A percentile compares a stretch with the other conserved stretches of the same genome.
phyloP scores from a whole-genome alignment of 1,140 invertebrate species.

The Bombus pyrosoma region DNA sequence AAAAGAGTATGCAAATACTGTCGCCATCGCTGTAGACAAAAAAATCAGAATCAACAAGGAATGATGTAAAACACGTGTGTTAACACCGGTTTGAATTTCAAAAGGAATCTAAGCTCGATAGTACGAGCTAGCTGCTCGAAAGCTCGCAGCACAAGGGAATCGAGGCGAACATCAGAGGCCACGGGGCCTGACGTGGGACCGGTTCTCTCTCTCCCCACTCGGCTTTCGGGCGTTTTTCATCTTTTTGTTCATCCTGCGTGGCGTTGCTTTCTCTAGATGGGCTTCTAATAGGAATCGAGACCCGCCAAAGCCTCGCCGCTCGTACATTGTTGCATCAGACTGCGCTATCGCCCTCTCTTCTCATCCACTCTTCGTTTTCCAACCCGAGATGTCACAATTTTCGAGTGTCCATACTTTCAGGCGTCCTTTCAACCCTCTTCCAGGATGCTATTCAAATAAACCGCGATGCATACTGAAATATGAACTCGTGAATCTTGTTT shows the following conservation, averaged over 20 bases:
- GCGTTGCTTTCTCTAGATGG: conserved; percentile 69
- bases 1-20: too few species aligned
- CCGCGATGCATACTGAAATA: not conserved
- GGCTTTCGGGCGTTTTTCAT: conserved; percentile 32
- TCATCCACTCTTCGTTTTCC: not conserved
- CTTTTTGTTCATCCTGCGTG: conserved; percentile 56
- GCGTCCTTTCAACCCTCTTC: not conserved
- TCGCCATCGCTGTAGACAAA: too few species aligned
- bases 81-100: conserved; percentile 1
- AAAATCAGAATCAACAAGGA: not conserved
- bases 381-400: not conserved
- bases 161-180: conserved; percentile 31
- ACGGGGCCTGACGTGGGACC: conserved; percentile 43
- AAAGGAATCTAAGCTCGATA: not conserved
- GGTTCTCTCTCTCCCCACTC: conserved; percentile 44
- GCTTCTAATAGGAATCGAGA: conserved; percentile 66
- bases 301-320: conserved; percentile 57
- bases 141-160: conserved; percentile 41
- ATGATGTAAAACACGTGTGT: not conserved
- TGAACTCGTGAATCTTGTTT: not conserved
- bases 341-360: conserved; percentile 4
- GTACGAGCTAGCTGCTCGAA: conserved; percentile 26
- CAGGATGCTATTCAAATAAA: not conserved
- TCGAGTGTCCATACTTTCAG: too few species aligned
- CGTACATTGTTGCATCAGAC: conserved; percentile 13